These are phyloP conservation scores for Galbula dea DNA, from an alignment of 2,113 vertebrate genomes.

Conservation along the genomic window DNA sequence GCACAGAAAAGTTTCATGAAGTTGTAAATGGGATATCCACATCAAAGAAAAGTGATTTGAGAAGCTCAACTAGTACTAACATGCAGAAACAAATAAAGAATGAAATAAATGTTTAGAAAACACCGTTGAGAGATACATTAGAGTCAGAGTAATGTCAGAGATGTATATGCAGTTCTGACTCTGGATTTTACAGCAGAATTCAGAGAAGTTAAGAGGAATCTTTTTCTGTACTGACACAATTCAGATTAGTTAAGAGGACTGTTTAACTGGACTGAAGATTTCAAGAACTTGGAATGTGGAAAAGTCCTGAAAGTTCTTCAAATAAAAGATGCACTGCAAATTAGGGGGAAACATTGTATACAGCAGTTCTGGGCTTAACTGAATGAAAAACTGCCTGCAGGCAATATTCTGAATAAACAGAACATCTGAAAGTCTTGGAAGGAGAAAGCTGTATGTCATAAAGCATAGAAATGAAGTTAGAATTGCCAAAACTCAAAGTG, in stretches of 20 bases:
- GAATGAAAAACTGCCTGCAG: neutral
- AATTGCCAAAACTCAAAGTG: neutral
- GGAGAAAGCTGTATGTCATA: neutral
- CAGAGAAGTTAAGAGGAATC: neutral
- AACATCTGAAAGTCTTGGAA: neutral
- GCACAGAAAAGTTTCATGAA: neutral
- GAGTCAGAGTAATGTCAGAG: neutral
- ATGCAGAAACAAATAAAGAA: neutral
- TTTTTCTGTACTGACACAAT: neutral
- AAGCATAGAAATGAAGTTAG: neutral
- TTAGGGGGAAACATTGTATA: neutral
- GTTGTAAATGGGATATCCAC: neutral
- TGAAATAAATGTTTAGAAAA: neutral
- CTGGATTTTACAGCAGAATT: neutral
- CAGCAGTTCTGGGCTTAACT: neutral
- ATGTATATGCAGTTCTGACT: neutral
- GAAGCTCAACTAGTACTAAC: neutral
- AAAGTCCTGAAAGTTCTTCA: neutral
- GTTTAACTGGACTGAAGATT: neutral
- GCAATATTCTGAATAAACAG: neutral
- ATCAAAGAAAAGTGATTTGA: neutral
- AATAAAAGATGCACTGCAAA: neutral
- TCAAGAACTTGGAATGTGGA: neutral
- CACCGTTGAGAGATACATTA: neutral
- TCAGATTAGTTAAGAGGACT: neutral